Conservation (phyloP, 2,113 vertebrate genomes). For the Muscicapa adusta region DNA sequence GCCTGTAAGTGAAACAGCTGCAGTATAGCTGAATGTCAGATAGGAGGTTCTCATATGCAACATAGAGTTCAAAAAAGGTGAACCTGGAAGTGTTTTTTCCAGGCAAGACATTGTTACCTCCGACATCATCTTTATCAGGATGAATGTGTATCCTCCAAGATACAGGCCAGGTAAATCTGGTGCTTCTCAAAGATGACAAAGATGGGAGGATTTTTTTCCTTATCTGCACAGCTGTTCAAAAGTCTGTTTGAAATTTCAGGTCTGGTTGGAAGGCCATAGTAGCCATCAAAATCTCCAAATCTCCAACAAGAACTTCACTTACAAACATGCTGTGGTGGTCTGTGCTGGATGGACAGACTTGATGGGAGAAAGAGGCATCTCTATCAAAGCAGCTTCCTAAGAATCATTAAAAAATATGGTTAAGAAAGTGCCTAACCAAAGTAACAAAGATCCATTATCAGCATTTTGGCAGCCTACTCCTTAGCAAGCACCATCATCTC, state of each 20-base stretch:
- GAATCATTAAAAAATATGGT: neutral
- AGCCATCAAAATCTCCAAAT: constrained; percentile 55
- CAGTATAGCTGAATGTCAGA: neutral
- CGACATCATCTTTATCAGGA: neutral
- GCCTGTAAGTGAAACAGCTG: neutral
- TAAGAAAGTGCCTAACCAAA: neutral
- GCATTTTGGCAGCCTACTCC: neutral
- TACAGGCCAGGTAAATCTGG: constrained; percentile 73
- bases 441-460: neutral
- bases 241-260: neutral
- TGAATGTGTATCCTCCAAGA: constrained; percentile 51
- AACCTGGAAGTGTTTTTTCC: neutral
- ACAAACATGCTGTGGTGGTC: constrained; percentile 56
- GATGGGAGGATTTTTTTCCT: constrained; percentile 48
- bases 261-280: constrained; percentile 40
- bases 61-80: neutral
- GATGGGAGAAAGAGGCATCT: constrained; percentile 66
- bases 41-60: neutral
- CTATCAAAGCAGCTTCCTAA: constrained; percentile 77
- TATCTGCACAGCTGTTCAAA: constrained; percentile 72
- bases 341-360: neutral
- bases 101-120: neutral
- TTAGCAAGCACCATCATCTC: neutral
- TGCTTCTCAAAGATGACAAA: constrained; percentile 79
- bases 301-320: constrained; percentile 62